phyloP scores from a whole-genome alignment of 2,797 vertebrate species.

The Semaprochilodus insignis region DNA sequence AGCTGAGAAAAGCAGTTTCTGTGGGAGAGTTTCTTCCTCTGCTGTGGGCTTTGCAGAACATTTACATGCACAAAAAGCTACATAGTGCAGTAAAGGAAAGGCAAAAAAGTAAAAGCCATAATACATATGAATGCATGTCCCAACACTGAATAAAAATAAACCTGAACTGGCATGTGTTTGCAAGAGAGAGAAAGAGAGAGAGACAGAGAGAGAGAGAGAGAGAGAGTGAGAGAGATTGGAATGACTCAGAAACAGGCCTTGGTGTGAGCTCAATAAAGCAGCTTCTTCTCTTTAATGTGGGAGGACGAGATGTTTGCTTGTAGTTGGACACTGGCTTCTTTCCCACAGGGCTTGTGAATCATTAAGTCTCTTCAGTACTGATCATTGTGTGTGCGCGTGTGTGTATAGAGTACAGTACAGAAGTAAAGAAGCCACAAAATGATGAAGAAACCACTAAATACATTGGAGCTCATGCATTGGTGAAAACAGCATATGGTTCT shows the following conservation, averaged over 20 bases:
- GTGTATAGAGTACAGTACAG: constrained; percentile 33
- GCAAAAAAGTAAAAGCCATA: too few species aligned
- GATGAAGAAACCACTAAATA: constrained; percentile 53
- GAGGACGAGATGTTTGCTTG: constrained; percentile 72
- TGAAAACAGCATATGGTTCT: constrained; percentile 44
- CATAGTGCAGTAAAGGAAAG: too few species aligned
- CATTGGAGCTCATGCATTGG: constrained; percentile 44
- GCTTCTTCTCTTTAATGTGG: constrained; percentile 60
- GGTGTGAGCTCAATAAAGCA: constrained; percentile 26
- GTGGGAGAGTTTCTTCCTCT: too few species aligned
- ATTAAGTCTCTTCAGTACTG: constrained; percentile 50
- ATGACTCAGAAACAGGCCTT: constrained; percentile 30
- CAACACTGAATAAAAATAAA: too few species aligned
- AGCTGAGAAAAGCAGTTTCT: too few species aligned
- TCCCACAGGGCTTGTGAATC: constrained; percentile 56
- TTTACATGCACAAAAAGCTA: too few species aligned
- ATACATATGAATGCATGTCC: too few species aligned
- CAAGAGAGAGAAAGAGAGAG: too few species aligned
- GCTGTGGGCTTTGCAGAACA: too few species aligned
- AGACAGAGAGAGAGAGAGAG: too few species aligned
- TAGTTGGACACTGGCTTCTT: constrained; percentile 53
- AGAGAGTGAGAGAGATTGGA: constrained; percentile 28
- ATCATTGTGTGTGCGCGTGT: constrained; percentile 17
- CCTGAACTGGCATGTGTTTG: too few species aligned
- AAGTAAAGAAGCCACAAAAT: constrained; percentile 53